Evolutionary conservation across 2,888 invertebrate species (phyloP).

Genomic region (Drosophila putrida): DNA sequence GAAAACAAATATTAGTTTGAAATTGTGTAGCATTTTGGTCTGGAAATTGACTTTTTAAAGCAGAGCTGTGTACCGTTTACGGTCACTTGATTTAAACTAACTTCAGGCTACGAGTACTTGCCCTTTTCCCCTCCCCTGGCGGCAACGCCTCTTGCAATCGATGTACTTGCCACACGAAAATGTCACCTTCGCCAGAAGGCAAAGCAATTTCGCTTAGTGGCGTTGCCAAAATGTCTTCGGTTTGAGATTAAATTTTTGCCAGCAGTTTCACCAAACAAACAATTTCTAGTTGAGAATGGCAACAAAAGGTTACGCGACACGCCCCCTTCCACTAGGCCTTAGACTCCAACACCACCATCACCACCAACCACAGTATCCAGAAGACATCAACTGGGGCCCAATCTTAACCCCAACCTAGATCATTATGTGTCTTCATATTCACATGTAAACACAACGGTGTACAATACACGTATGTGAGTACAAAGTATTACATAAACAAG

Average conservation of each 20-base stretch:
- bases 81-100: conserved; percentile 40
- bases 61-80: conserved; percentile 42
- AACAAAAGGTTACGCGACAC: conserved; percentile 52
- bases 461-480: conserved; percentile 18
- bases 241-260: conserved; percentile 63
- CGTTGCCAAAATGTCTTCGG: conserved; percentile 53
- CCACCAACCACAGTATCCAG: not conserved
- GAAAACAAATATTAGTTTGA: conserved; percentile 48
- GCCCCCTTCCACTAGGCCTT: not conserved
- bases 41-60: conserved; percentile 28
- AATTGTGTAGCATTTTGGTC: conserved; percentile 27
- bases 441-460: conserved; percentile 31
- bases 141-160: not conserved
- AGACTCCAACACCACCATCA: not conserved
- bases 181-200: conserved; percentile 53
- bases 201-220: conserved; percentile 58
- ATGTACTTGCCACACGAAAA: conserved; percentile 47
- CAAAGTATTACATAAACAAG: conserved; percentile 23
- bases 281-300: conserved; percentile 66
- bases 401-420: conserved; percentile 20
- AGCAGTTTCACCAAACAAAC: conserved; percentile 69
- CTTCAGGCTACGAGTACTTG: not conserved
- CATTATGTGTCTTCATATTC: conserved; percentile 46
- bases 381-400: conserved; percentile 1
- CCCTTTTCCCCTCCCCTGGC: not conserved